phyloP scores from a whole-genome alignment of 2,113 vertebrate genomes.

The Dromiciops gliroides region DNA sequence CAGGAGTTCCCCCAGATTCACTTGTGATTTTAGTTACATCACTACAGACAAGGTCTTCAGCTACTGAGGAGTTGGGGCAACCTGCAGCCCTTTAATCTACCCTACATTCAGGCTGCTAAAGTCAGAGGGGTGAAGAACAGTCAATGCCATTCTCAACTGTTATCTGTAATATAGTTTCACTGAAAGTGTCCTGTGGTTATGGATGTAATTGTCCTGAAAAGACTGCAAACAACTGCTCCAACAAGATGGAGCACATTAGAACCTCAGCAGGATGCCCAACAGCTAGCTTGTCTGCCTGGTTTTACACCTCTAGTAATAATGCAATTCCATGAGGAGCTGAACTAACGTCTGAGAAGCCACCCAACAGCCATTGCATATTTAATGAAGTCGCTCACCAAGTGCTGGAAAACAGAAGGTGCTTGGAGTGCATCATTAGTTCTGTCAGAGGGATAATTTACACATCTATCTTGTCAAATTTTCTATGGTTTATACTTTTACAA shows the following conservation, averaged over 20 bases:
- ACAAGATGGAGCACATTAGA: constrained; percentile 93
- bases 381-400: constrained; percentile 89
- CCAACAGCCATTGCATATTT: constrained; percentile 90
- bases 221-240: constrained; percentile 89
- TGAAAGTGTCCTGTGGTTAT: constrained; percentile 87
- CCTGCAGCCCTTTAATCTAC: constrained; percentile 55
- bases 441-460: constrained; percentile 99
- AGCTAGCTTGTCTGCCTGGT: constrained; percentile 85
- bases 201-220: constrained; percentile 89
- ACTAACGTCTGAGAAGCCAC: constrained; percentile 86
- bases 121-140: constrained; percentile 68
- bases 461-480: constrained; percentile 99
- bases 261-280: constrained; percentile 88
- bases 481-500: constrained; percentile 93
- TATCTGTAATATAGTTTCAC: constrained; percentile 86
- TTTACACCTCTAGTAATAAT: constrained; percentile 87
- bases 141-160: constrained; percentile 78
- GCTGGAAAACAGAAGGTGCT: constrained; percentile 98
- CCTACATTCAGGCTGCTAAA: constrained; percentile 44
- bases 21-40: neutral
- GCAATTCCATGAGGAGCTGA: constrained; percentile 91
- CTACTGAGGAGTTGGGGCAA: constrained; percentile 4
- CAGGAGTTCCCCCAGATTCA: neutral
- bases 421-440: constrained; percentile 99
- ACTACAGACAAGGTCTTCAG: neutral